Base-by-base conservation (phyloP, 2,113 vertebrate species). In the Felis catus region DNA sequence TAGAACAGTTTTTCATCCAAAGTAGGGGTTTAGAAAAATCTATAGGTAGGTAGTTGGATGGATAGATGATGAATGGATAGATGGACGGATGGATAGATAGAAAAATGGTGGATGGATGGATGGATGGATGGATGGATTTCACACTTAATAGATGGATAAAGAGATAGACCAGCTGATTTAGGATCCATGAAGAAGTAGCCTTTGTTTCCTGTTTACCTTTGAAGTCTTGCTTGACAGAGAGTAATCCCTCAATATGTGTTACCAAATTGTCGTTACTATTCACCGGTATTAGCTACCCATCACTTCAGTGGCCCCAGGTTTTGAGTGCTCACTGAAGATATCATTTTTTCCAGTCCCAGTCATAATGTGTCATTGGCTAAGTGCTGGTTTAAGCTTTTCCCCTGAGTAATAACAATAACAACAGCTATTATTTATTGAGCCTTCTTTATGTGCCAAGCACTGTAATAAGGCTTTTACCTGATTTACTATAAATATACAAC, bases 151-250 rank as follows among this genome's bases (percentile, higher is more conserved):
- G 12, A 8, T 53, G 36, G 41, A 39, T 68, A 76, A 74, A 48
- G 58, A 92, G 36, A 31, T 70, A 92, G 36, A 51, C n/a, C 73
- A 48, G 76, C 80, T 87, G 9, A 45, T 41, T 91, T 89, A 82
- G 66, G 25, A 94, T 39, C 51, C 79, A 23, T 45, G 85, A 89
- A 95, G 27, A 84, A 71, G 65, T 39, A 58, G 31, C 23, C 27
- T 90, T 41, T 2, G 4, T 78, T 88, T 73, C n/a, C 80, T 76
- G 4, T 70, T 81, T 94, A 58, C 39, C 45, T 97, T 78, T 92
- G 89, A 90, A 90, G 48, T 63, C 85, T 96, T 88, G 15, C 73
- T 89, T 94, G 45, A 96, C 51, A 71, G 94, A 94, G n/a, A 81
- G 10, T 66, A 84, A 96, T 33, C 51, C 73, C 16, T 85, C 66